Conservation (phyloP, 2,888 invertebrate genomes). For the Synergus laeviventris region DNA sequence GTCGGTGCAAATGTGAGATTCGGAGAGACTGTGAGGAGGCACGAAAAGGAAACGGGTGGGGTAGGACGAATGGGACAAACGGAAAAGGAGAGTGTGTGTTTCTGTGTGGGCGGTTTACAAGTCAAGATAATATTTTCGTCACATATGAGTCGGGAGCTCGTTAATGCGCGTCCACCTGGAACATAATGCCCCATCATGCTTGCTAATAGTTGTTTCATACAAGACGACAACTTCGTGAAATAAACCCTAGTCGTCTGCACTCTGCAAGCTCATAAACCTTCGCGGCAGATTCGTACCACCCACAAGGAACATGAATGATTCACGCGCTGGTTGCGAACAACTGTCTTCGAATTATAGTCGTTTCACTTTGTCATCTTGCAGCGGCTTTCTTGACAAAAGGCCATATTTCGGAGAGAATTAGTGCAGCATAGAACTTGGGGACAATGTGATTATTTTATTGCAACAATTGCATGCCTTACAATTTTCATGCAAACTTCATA, state of each 20-base stretch:
- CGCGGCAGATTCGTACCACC: constrained; percentile 37
- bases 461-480: not conserved
- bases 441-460: not conserved
- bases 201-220: constrained; percentile 70
- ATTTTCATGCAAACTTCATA: not conserved
- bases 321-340: constrained; percentile 33
- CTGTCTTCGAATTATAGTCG: constrained; percentile 36
- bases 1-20: not conserved
- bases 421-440: not conserved
- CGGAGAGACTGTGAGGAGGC: not conserved
- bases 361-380: constrained; percentile 37
- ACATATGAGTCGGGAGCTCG: constrained; percentile 62
- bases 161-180: constrained; percentile 66
- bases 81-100: constrained; percentile 6
- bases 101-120: constrained; percentile 34
- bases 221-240: constrained; percentile 63
- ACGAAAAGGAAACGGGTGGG: not conserved
- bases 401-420: constrained; percentile 26
- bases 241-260: constrained; percentile 39
- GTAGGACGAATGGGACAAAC: constrained; percentile 4
- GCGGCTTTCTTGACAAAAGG: constrained; percentile 33
- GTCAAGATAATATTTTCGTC: constrained; percentile 40
- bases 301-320: constrained; percentile 38
- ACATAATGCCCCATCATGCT: constrained; percentile 68
- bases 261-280: constrained; percentile 47